Evolutionary conservation across 2,888 invertebrate species (phyloP), one percentile per base, ranked within the genome.

Genomic region (Agapetus fuscipes): DNA sequence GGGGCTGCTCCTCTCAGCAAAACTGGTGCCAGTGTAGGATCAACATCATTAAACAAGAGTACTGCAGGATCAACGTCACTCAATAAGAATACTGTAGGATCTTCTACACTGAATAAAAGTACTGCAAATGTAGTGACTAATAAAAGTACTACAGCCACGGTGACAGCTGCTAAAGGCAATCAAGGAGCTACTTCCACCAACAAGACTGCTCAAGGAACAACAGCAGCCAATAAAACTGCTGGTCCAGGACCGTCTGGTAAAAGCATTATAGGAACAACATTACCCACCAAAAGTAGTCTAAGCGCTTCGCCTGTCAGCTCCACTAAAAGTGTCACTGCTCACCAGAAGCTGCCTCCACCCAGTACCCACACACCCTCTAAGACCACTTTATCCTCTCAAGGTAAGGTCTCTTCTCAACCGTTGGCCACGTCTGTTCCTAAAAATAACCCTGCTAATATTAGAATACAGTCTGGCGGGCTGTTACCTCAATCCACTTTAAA

Each of bases 1-100:
- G 68, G 69, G 7, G 67, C 58, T 2, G 42, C 63, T 10, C 62
- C 63, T 3, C 47, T 64, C 10, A 59, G 61, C 25, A 67, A 66
- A 43, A 54, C 58, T 26, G 55, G 59, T 3, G 55, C 59, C 2
- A 52, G 55, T 15, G 51, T 55, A 3, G 60, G 58, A 26, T 52
- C 52, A 31, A 39, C 52, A 10, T 53, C 55, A 37, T n/a, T n/a
- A n/a, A 65, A 64, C 38, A 57, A 57, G 4, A 51, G 51, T 3
- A 49, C 54, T 1, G 43, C 45, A 3, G 20, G 15, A n/a, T 34
- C 20, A 2, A 53, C 3, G 54, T 57, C 2, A 53, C 59, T 2
- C 57, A 61, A 36, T 28, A 39, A 39, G 14, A 16, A 31, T 7
- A 26, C 39, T 7, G 30, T 27, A 3, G 39, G 40, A 17, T 9